Conservation (phyloP, 2,888 invertebrate species). For the Linnaemya tessellans region DNA sequence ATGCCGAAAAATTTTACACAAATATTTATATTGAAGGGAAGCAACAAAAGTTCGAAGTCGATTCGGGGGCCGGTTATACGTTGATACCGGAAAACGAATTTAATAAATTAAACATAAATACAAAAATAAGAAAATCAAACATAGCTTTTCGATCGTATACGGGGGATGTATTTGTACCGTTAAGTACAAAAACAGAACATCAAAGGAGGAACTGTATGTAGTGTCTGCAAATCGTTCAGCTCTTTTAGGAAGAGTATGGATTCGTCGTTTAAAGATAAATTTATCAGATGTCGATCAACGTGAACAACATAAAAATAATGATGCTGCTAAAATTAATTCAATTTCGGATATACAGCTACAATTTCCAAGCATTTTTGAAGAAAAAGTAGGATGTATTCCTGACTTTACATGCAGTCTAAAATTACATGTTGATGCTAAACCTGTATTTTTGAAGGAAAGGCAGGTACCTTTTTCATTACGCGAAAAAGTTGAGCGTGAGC, state of each 20-base stretch:
- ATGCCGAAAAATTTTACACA: too few relatives aligned
- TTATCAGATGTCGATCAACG: neutral
- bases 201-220: too few relatives aligned
- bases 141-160: too few relatives aligned
- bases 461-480: too few relatives aligned
- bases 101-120: constrained; percentile 39
- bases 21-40: constrained; percentile 40
- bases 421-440: too few relatives aligned
- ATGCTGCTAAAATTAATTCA: neutral
- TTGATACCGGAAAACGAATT: constrained; percentile 43
- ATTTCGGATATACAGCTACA: neutral
- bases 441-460: too few relatives aligned
- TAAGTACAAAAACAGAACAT: constrained; percentile 48
- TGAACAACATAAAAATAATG: neutral
- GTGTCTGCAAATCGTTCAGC: constrained; percentile 1
- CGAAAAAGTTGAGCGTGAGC: too few relatives aligned
- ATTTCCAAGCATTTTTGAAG: neutral
- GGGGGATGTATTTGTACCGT: constrained; percentile 49
- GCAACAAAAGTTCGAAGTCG: constrained; percentile 32
- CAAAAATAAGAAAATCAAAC: constrained; percentile 2
- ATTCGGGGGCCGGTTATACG: constrained; percentile 37
- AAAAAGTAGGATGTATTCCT: too few relatives aligned
- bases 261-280: too few relatives aligned
- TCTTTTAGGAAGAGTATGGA: too few relatives aligned
- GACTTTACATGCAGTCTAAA: too few relatives aligned